phyloP scores from a whole-genome alignment of 2,888 invertebrate species.

The Drosophila fulvimacula region DNA sequence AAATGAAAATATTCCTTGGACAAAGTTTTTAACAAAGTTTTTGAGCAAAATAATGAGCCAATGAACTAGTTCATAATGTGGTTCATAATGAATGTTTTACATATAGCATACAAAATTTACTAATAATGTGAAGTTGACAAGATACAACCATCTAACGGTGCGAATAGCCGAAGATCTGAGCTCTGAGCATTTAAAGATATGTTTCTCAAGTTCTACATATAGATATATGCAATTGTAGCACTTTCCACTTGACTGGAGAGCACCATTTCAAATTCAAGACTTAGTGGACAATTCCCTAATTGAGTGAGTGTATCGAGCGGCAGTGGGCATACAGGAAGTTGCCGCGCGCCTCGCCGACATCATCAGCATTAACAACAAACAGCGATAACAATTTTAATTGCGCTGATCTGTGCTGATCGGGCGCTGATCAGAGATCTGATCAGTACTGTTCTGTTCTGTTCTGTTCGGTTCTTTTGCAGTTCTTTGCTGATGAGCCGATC shows the following conservation, averaged over 20 bases:
- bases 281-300: conserved; percentile 1
- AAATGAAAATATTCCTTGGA: too few species aligned
- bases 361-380: conserved; percentile 75
- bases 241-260: not conserved
- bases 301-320: conserved; percentile 29
- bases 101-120: not conserved
- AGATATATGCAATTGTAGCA: not conserved
- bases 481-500: conserved; percentile 36
- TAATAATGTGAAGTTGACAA: not conserved
- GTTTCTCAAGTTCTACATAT: not conserved
- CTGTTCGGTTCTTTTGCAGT: conserved; percentile 16
- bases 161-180: not conserved
- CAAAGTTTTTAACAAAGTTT: too few species aligned
- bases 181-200: too few species aligned
- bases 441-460: conserved; percentile 1
- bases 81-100: too few species aligned
- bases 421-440: conserved; percentile 8
- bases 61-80: not conserved
- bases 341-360: conserved; percentile 28
- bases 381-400: conserved; percentile 78
- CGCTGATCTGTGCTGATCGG: conserved; percentile 62
- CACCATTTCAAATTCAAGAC: not conserved
- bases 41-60: too few species aligned
- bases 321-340: conserved; percentile 66
- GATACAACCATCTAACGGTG: not conserved